Base-by-base conservation (phyloP, 2,113 vertebrate genomes). In the Chloroceryle aenea region DNA sequence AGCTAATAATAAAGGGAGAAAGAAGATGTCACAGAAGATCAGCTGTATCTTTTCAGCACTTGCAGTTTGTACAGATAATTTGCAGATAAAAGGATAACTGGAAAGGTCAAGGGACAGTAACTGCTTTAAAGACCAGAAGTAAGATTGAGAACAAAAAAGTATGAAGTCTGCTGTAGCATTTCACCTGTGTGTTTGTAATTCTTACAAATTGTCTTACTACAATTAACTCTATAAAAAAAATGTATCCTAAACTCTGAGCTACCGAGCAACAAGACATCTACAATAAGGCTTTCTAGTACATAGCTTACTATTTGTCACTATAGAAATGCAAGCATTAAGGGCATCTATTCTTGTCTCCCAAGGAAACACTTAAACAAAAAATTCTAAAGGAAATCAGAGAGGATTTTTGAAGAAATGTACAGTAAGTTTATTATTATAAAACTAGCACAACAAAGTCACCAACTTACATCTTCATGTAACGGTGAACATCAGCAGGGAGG, bases 401-500 rank as follows among this genome's bases (percentile, higher is more conserved):
- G 7, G 6, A 68, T 14, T 84, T 92, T 12, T 40, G 27, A 59
- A 93, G 61, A 36, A 79, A 64, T 4, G 9, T 18, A 26, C 11
- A 32, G 0, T 17, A 61, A 66, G 11, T 71, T 71, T 59, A 12
- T 25, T 74, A 48, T 25, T 85, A 40, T 7, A 12, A 43, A 47
- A 32, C 4, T 40, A 52, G n/a, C 8, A 67, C 83, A 94, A 95
- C 32, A 3, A 74, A 71, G 38, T n/a, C 14, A 66, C 6, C 0
- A 0, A 94, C 98, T 93, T 85, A 99, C 99, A 99, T 98, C 98
- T 98, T 98, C 98, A 99, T 99, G 97, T 99, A 99, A 94, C 99
- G 98, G 61, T 99, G 99, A 84, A 99, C 99, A 22, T 99, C 99
- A 14, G 98, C 98, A 2, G 99, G 99, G 47, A 99, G 98, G 27